Base-by-base conservation (phyloP, 2,113 vertebrate species). In the Chloropsis hardwickii region DNA sequence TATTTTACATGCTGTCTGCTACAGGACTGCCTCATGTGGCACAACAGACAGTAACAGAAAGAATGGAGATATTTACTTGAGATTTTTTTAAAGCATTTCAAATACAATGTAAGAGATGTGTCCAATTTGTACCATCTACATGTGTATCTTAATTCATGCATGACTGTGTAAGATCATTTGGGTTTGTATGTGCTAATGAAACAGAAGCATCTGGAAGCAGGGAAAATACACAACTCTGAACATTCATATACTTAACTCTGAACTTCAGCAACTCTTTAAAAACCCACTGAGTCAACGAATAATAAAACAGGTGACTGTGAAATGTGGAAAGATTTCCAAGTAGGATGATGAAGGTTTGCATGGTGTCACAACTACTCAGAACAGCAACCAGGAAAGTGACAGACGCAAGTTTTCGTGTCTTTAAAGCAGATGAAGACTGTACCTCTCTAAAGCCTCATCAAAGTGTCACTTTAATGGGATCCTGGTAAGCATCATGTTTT, bases 401-500 rank as follows among this genome's bases (percentile, higher is more conserved):
- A 40, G 17, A 25, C 4, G 17, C 54, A 61, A 78, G n/a, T 39
- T 78, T 53, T 5, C 2, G 2, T 12, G 35, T 27, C 71, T 74
- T 77, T 60, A 64, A 82, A 92, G 76, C 22, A 57, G 53, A 37
- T 17, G 53, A 77, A 78, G 42, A 22, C 31, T 67, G 44, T 45
- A 64, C 56, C 53, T 81, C 82, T 53, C 40, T 27, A 71, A 86
- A 86, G 35, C 48, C 51, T 73, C 85, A 70, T 11, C 79, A 70
- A 90, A 96, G 60, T 53, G 53, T 37, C 60, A 60, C 81, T 83
- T 86, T 60, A 57, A 45, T 72, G 48, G 60, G 86, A 94, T 45
- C 37, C 69, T 81, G 66, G 92, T 86, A 64, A 92, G 72, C 60
- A 78, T 23, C 67, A 11, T 81, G 53, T 86, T 90, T 92, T 74